These are phyloP conservation scores for Lanius ludovicianus DNA, from an alignment of 2,113 vertebrate genomes.

Conservation along the genomic window DNA sequence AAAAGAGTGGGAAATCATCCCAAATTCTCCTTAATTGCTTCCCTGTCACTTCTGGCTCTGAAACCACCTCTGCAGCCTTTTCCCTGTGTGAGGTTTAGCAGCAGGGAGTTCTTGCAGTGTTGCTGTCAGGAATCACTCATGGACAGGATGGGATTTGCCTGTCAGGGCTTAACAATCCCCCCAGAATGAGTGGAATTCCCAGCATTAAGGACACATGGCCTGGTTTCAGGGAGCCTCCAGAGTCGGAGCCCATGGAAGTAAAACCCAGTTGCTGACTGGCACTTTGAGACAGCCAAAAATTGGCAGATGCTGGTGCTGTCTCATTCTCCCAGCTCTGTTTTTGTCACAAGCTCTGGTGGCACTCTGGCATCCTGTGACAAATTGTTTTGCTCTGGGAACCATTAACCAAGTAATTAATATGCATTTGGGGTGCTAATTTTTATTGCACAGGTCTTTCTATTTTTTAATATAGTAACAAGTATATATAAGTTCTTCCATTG, in stretches of 20 bases:
- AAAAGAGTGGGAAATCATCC: no score
- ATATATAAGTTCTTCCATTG: background rate
- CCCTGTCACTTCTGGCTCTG: background rate
- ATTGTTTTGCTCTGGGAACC: background rate
- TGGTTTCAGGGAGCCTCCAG: background rate
- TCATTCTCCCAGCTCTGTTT: background rate
- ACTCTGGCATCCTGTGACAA: background rate
- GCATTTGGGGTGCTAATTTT: background rate
- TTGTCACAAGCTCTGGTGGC: background rate
- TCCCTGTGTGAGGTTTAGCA: background rate
- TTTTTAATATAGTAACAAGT: background rate
- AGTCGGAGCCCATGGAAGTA: fast-evolving
- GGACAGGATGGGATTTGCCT: fast-evolving
- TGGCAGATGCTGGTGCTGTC: background rate
- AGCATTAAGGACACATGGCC: fast-evolving
- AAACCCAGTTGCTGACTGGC: background rate
- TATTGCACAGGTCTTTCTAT: background rate
- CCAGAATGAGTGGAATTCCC: background rate
- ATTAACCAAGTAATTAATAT: background rate
- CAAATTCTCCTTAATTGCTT: fast-evolving
- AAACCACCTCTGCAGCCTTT: background rate
- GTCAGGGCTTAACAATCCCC: background rate
- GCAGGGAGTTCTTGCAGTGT: background rate
- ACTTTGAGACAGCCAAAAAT: background rate
- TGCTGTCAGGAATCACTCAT: background rate